Evolutionary conservation across 2,113 vertebrate species (phyloP).

Genomic region (Rhynchomys soricoides): DNA sequence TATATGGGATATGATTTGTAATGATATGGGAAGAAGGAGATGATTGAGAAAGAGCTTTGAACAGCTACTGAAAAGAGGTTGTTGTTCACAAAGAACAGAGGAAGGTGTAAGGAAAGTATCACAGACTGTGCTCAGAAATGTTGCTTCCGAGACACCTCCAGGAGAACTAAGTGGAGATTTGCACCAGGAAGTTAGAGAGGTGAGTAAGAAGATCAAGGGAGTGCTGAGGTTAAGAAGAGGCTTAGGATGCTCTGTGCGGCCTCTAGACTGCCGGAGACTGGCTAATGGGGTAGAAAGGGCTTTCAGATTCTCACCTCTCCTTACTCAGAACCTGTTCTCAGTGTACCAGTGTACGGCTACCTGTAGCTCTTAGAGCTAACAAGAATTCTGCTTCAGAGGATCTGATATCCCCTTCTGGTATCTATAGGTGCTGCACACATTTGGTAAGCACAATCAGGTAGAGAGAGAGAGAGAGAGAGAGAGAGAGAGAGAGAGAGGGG

Average conservation of each 20-base stretch:
- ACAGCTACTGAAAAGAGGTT: neutral
- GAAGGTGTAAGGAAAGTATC: neutral
- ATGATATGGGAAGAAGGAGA: neutral
- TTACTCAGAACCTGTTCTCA: neutral
- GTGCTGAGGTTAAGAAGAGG: neutral
- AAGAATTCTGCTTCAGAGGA: neutral
- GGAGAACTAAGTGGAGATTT: constrained; percentile 18
- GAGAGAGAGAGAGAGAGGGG: no score
- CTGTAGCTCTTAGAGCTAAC: neutral
- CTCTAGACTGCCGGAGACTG: neutral
- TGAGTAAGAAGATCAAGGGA: constrained; percentile 6
- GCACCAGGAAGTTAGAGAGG: neutral
- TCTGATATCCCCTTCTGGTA: neutral
- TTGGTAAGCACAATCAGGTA: neutral
- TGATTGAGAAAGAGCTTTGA: neutral
- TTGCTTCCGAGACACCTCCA: neutral
- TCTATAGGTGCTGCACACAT: neutral
- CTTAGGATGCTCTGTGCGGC: neutral
- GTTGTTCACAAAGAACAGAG: neutral
- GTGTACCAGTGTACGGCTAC: neutral
- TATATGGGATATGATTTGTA: neutral
- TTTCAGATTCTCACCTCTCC: neutral
- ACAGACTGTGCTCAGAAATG: neutral
- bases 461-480: no score
- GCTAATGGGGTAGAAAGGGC: neutral